Evolutionary conservation across 1,140 invertebrate genomes (phyloP).

Genomic region (Catajapyx aquilonaris): DNA sequence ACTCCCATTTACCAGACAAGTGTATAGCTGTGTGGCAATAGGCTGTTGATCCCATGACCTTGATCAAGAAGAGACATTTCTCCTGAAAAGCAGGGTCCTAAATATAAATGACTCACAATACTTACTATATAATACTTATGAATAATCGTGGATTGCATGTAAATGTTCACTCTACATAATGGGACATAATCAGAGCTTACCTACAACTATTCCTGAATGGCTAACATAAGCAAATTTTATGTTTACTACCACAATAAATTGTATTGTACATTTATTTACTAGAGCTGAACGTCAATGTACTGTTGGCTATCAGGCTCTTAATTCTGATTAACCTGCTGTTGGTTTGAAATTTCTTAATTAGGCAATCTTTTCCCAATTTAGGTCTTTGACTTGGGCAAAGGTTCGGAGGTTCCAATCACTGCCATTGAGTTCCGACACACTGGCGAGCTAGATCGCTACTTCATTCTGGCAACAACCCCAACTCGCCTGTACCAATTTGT

Average conservation of each 20-base stretch:
- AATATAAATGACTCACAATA: no score
- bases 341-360: not conserved
- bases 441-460: slow-evolving; percentile 41
- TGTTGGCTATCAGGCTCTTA: not conserved
- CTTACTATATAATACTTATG: no score
- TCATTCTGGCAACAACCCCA: slow-evolving; percentile 64
- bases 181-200: no score
- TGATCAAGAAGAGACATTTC: no score
- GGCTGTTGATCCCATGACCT: no score
- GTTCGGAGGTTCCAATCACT: slow-evolving; percentile 51
- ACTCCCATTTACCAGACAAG: no score
- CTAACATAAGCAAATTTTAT: not conserved
- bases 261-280: not conserved
- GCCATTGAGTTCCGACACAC: slow-evolving; percentile 57
- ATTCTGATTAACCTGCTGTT: not conserved
- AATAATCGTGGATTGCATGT: no score
- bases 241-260: not conserved
- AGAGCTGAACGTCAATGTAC: not conserved
- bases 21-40: no score
- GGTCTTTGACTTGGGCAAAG: slow-evolving; percentile 71
- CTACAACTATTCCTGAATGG: no score
- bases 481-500: slow-evolving; percentile 69
- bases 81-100: no score
- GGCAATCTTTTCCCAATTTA: slow-evolving; percentile 16
- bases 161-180: no score